phyloP scores from a whole-genome alignment of 2,113 vertebrate genomes.

The Gallinago jamesoni region DNA sequence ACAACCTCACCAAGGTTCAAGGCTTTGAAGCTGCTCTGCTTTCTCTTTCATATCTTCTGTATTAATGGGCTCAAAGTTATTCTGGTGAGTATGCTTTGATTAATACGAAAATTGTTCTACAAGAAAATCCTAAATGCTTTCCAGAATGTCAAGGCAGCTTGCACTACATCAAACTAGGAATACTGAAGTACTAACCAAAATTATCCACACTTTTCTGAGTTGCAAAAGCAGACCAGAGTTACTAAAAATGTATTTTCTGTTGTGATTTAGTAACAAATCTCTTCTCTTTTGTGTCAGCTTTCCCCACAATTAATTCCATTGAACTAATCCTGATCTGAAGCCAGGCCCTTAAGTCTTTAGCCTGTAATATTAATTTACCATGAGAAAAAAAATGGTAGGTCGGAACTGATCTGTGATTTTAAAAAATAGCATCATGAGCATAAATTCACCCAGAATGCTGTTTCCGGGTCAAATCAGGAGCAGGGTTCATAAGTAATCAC shows the following conservation, averaged over 20 bases:
- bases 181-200: background rate
- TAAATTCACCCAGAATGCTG: background rate
- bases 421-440: background rate
- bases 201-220: background rate
- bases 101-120: background rate
- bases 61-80: background rate
- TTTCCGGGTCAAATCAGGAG: background rate
- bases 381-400: background rate
- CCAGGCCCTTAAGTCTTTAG: background rate
- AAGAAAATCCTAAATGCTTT: background rate
- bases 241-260: background rate
- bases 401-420: background rate
- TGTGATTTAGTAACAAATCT: background rate
- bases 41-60: background rate
- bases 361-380: background rate
- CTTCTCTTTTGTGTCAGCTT: background rate
- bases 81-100: background rate
- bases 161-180: background rate
- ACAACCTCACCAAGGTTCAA: background rate
- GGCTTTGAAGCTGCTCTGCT: background rate
- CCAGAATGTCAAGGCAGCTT: background rate
- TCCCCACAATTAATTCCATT: background rate
- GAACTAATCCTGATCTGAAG: background rate
- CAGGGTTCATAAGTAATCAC: background rate
- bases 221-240: background rate